Evolutionary conservation across 2,113 vertebrate species (phyloP).

Genomic region (Eira barbara): DNA sequence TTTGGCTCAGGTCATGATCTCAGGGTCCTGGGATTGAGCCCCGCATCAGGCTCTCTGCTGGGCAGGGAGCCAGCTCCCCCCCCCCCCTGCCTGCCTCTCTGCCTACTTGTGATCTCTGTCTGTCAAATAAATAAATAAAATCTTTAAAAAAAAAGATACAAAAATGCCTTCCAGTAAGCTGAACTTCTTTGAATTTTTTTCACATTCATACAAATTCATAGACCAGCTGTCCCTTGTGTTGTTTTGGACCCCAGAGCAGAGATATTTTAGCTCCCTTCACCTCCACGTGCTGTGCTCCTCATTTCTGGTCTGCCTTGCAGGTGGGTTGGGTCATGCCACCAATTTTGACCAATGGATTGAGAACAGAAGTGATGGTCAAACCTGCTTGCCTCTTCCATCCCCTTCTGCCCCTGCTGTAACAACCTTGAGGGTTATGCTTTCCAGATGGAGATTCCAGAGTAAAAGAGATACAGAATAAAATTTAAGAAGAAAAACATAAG

Average conservation of each 20-base stretch:
- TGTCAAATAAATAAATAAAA: too few species aligned
- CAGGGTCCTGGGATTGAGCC: too few species aligned
- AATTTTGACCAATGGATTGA: neutral
- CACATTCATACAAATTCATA: neutral
- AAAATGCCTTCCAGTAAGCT: neutral
- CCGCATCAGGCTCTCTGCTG: too few species aligned
- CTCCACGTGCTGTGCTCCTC: accelerated
- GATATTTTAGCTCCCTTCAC: neutral
- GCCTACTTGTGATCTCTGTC: too few species aligned
- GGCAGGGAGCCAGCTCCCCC: too few species aligned
- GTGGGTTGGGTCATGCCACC: neutral
- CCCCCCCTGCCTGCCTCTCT: too few species aligned
- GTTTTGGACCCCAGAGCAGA: too few species aligned
- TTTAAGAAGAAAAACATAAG: neutral
- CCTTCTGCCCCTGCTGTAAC: too few species aligned
- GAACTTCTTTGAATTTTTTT: neutral
- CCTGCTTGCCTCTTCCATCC: accelerated
- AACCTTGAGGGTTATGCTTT: neutral
- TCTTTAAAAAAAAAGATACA: neutral
- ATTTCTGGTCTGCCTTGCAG: neutral
- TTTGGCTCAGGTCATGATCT: too few species aligned
- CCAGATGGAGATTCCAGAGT: neutral
- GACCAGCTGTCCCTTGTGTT: too few species aligned
- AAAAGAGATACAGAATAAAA: neutral
- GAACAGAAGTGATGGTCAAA: neutral